Base-by-base conservation (phyloP, 2,113 vertebrate species). In the Eurystomus gularis region DNA sequence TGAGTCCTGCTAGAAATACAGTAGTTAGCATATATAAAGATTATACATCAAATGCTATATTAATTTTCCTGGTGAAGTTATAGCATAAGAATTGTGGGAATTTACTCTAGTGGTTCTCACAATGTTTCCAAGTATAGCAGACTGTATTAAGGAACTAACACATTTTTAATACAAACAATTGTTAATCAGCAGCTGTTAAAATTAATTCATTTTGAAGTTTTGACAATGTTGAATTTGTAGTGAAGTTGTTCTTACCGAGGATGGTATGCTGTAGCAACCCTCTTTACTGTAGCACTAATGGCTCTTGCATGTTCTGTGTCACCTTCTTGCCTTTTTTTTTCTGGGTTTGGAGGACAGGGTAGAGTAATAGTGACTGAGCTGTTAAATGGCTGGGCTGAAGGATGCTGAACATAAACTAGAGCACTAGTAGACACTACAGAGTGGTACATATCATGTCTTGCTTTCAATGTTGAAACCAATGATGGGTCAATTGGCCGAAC, bases 401-500 rank as follows among this genome's bases (percentile, higher is more conserved):
- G 98, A 44, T 99, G 98, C 35, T 97, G 97, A 44, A 99, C 60
- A 82, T 98, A 95, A 91, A 99, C 87, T 42, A 99, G 57, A 2
- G 98, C 98, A 48, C 99, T 99, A 7, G 98, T 98, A 33, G 98
- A 98, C 17, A 98, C 86, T 26, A 99, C 97, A 6, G 95, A 80
- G 42, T 96, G 97, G 73, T 98, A 98, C 31, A 60, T 84, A 11
- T 99, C 98, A 6, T 98, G 96, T 81, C 97, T 98, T 93, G 97
- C 88, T 98, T 98, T 99, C 91, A 99, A 23, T 54, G 97, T 70
- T 5, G 98, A 97, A 96, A 99, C 70, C 28, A 99, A 66, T 24
- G 97, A 96, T 17, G 98, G 83, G 26, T 99, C 98, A 75, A 99
- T 66, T 13, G 98, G 98, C 85, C 98, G 99, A 84, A 99, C 94